Conservation (phyloP, 1,140 invertebrate genomes). For the Venturia canescens region DNA sequence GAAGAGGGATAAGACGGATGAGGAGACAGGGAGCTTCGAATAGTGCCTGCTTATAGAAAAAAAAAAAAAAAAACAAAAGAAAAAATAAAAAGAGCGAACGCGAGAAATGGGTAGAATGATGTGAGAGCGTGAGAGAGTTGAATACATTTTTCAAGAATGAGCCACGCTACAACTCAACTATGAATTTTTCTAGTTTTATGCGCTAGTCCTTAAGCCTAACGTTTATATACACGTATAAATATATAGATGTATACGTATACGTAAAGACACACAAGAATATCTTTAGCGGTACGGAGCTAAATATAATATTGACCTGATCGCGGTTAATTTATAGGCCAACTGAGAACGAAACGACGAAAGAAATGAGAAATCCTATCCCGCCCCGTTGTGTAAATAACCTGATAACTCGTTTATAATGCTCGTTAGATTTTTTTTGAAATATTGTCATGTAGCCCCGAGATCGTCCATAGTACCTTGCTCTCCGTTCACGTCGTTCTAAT, state of each 20-base stretch:
- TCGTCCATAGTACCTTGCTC: too few species aligned
- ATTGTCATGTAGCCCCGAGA: too few species aligned
- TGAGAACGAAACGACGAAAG: too few species aligned
- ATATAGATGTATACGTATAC: constrained; percentile 6
- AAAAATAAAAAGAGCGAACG: constrained; percentile 7
- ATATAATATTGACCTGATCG: background rate
- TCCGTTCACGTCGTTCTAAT: too few species aligned
- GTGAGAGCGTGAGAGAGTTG: background rate
- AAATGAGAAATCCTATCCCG: too few species aligned
- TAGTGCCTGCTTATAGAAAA: constrained; percentile 71
- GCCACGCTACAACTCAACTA: constrained; percentile 27
- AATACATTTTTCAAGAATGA: background rate
- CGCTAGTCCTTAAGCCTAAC: constrained; percentile 27
- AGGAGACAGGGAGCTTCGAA: constrained; percentile 71
- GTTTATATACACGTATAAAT: background rate
- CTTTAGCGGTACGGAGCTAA: background rate
- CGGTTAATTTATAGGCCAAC: too few species aligned
- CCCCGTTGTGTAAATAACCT: constrained; percentile 10
- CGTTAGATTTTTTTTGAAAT: too few species aligned
- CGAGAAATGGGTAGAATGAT: background rate
- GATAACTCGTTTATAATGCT: background rate
- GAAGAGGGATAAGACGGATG: constrained; percentile 49
- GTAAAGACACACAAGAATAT: background rate
- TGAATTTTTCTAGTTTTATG: constrained; percentile 47
- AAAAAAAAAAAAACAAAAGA: constrained; percentile 54